These are phyloP conservation scores for Cyanocitta stelleri DNA, from an alignment of 2,113 vertebrate genomes.

Conservation along the genomic window DNA sequence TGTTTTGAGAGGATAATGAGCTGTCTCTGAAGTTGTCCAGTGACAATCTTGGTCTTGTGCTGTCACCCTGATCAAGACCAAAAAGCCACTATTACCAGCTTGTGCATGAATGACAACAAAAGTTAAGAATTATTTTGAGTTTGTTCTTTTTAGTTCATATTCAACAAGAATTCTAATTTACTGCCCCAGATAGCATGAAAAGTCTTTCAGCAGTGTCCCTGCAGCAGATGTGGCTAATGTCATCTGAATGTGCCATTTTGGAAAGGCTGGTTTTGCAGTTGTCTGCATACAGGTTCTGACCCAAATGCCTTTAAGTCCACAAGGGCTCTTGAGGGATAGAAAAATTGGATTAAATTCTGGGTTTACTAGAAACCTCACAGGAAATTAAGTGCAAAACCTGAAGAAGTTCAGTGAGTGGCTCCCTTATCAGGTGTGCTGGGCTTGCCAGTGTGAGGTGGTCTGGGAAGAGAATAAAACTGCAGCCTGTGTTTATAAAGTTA, in stretches of 20 bases:
- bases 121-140: neutral
- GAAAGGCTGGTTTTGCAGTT: neutral
- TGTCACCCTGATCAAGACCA: neutral
- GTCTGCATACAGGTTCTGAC: neutral
- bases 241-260: neutral
- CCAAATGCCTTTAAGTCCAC: neutral
- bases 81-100: neutral
- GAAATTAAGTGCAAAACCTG: neutral
- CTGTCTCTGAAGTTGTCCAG: neutral
- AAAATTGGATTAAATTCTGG: neutral
- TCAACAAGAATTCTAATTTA: neutral
- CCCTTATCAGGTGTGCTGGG: neutral
- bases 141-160: neutral
- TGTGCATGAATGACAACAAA: neutral
- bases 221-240: neutral
- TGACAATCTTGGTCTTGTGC: no score
- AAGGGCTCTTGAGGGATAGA: neutral
- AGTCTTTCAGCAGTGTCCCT: neutral
- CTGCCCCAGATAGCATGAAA: neutral
- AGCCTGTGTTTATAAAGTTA: neutral
- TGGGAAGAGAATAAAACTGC: neutral
- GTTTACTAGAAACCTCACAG: neutral
- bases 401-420: neutral
- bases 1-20: neutral
- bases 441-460: neutral